phyloP scores from a whole-genome alignment of 1,140 invertebrate species.

The Zaprionus inermis region DNA sequence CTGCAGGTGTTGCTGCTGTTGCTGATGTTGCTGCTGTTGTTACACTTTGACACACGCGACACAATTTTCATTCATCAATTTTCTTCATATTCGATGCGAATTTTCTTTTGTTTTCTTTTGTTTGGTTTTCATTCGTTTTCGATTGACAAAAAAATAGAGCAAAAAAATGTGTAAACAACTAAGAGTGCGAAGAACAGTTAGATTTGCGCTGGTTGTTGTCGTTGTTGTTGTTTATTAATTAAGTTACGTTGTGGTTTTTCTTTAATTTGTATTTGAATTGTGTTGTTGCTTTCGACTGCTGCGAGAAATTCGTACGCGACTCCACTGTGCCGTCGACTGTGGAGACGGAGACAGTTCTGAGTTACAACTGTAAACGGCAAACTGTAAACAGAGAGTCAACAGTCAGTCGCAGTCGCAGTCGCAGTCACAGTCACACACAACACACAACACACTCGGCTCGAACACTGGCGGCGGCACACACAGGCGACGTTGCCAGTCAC shows the following conservation, averaged over 20 bases:
- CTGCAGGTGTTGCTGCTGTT: conserved; percentile 32
- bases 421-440: conserved; percentile 57
- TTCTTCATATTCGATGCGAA: neutral
- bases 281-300: conserved; percentile 14
- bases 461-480: conserved; percentile 58
- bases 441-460: conserved; percentile 52
- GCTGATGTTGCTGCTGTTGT: conserved; percentile 49
- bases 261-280: conserved; percentile 6
- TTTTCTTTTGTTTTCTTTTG: conserved; percentile 2
- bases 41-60: conserved; percentile 66
- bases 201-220: conserved; percentile 28
- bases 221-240: conserved; percentile 15
- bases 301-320: conserved; percentile 20
- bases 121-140: neutral
- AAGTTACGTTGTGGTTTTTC: conserved; percentile 13
- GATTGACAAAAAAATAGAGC: conserved; percentile 33
- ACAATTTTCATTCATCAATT: conserved; percentile 26
- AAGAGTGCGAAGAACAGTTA: conserved; percentile 21
- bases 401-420: conserved; percentile 50
- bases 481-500: conserved; percentile 83
- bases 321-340: conserved; percentile 14
- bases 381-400: conserved; percentile 24
- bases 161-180: conserved; percentile 41
- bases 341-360: conserved; percentile 31
- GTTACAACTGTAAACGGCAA: conserved; percentile 33